These are phyloP conservation scores for Colossoma macropomum DNA, from an alignment of 2,113 vertebrate genomes.

Conservation along the genomic window DNA sequence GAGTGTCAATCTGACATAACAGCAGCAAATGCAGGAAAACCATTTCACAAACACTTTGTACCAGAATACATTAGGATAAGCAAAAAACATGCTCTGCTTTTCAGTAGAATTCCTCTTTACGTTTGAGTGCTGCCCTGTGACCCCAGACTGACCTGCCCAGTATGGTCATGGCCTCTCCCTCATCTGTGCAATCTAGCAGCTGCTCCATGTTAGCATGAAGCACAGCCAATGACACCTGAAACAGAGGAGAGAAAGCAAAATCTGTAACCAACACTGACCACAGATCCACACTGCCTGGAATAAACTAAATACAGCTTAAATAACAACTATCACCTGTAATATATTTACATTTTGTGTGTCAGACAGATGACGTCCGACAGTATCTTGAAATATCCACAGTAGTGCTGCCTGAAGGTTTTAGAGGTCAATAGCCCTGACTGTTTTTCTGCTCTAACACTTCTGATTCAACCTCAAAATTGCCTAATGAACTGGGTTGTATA, in stretches of 20 bases:
- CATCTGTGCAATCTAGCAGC: slow-evolving; percentile 87
- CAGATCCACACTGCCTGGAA: neutral
- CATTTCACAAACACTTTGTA: neutral
- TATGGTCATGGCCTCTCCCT: slow-evolving; percentile 98
- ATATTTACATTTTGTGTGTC: neutral
- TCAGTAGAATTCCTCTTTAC: neutral
- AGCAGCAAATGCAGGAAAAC: neutral
- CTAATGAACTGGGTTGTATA: no score
- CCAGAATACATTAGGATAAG: neutral
- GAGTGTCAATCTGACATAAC: neutral
- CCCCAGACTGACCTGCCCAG: slow-evolving; percentile 85
- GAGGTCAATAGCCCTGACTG: neutral
- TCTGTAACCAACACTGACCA: neutral
- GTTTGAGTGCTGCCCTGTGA: neutral
- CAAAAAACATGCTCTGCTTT: neutral
- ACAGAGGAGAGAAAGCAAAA: neutral
- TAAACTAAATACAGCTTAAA: neutral
- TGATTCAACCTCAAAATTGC: neutral
- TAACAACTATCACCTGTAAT: neutral
- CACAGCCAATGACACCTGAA: slow-evolving; percentile 88
- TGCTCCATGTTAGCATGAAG: slow-evolving; percentile 93
- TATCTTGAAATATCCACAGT: neutral
- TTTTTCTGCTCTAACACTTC: neutral
- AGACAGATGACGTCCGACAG: no score
- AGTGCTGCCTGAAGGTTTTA: neutral